phyloP scores from a whole-genome alignment of 2,113 vertebrate species.

The Myocastor coypus region DNA sequence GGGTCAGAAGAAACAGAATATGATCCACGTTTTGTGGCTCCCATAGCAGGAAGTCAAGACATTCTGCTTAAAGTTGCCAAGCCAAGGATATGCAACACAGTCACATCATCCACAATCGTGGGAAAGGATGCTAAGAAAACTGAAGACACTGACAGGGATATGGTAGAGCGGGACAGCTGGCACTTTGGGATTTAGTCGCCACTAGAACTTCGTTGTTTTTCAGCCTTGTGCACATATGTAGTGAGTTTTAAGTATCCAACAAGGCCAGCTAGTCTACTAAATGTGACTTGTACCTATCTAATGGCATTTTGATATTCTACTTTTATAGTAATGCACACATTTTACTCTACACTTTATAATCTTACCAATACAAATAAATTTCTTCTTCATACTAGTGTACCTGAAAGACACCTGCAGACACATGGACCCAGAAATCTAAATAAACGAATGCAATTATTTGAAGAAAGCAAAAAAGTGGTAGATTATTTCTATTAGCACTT shows the following conservation, averaged over 20 bases:
- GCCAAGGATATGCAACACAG: neutral
- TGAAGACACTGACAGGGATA: neutral
- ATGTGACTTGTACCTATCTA: neutral
- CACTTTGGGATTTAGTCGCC: neutral
- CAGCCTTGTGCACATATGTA: neutral
- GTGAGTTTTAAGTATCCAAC: neutral
- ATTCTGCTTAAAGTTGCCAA: neutral
- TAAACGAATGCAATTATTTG: neutral
- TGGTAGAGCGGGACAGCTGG: neutral
- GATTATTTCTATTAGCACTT: neutral
- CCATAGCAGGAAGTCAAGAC: neutral
- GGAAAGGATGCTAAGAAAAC: neutral
- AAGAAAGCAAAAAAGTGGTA: neutral
- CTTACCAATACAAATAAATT: neutral
- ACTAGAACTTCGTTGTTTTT: neutral
- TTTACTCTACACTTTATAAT: neutral
- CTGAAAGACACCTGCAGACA: too few relatives aligned
- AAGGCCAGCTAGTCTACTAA: neutral
- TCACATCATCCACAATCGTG: neutral
- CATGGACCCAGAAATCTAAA: neutral
- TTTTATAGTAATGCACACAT: neutral
- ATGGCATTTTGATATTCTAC: neutral
- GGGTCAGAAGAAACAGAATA: neutral
- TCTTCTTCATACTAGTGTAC: neutral
- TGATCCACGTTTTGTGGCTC: neutral